phyloP scores from a whole-genome alignment of 2,888 invertebrate species.

The Bimastos eiseni region DNA sequence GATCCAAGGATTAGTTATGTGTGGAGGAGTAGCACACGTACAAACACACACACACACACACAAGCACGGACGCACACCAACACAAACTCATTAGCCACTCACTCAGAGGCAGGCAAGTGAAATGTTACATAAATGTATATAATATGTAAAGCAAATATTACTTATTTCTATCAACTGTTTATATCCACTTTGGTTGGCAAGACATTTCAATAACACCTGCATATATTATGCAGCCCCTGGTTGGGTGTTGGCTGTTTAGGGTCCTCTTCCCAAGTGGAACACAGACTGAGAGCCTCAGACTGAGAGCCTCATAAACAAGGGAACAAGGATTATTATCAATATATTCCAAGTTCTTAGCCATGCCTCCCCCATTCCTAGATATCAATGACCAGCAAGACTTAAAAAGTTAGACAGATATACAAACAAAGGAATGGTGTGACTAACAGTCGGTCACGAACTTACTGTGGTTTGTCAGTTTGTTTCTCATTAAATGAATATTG shows the following conservation, averaged over 20 bases:
- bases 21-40: not conserved
- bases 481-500: too few species aligned
- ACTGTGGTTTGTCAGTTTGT: too few species aligned
- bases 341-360: not conserved
- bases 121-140: not conserved
- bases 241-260: not conserved
- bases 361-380: not conserved
- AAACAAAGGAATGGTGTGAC: not conserved
- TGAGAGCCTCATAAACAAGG: not conserved
- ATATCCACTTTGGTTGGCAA: not conserved
- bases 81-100: not conserved
- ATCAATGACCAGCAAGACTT: too few species aligned
- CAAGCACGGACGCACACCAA: not conserved
- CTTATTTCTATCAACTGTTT: not conserved
- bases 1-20: not conserved
- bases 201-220: not conserved
- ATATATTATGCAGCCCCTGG: not conserved
- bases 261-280: not conserved
- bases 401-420: not conserved
- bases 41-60: not conserved
- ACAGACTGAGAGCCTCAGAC: not conserved
- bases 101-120: not conserved
- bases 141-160: not conserved
- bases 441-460: not conserved
- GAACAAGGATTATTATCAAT: not conserved